Base-by-base conservation (phyloP, 2,888 invertebrate genomes). In the Latheticus oryzae region DNA sequence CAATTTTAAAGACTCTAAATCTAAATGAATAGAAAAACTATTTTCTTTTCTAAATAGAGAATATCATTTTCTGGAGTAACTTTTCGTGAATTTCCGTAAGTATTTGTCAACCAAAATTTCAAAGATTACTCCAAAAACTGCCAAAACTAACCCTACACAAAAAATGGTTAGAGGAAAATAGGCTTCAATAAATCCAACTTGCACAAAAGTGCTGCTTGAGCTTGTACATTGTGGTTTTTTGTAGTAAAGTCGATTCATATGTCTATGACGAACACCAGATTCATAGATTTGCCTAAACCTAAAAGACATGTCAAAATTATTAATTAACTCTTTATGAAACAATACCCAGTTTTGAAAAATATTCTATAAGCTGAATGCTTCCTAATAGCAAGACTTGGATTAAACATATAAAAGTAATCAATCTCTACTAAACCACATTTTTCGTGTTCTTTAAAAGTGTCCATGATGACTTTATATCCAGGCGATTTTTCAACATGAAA, bases 391-490 rank as follows among this genome's bases (percentile, higher is more conserved):
- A 83, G 72, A 81, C 81, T 83, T 0, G 83, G 83, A 15, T 82
- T 79, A 1, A 79, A 79, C 47, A 80, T 78, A 58, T 82, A 82
- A 17, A 83, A 78, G 63, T 80, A 82, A 63, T 81, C 79, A 0
- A 84, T 82, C 70, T 87, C 87, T 37, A 83, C 82, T n/a, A 89
- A 74, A 0, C 85, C 86, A 70, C 89, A 89, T 71, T 88, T 88
- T 72, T 88, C 85, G 4, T 83, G 83, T 28, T 53, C 43, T 70
- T 88, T 87, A 68, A 85, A 89, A 43, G 83, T 85, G 72, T 86
- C 85, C 11, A 84, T 83, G 1, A 88, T 83, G 21, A 87, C 78
- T 69, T 87, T 84, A 70, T 87, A 88, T 0, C 84, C 85, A 0
- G 84, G 81, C 0, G 85, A 83, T 1, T 81, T 78, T 73, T 88